A percentile compares a stretch with the other conserved stretches of the same genome.
Evolutionary conservation across 2,888 invertebrate genomes (phyloP).

Genomic region (Cistogaster globosa): DNA sequence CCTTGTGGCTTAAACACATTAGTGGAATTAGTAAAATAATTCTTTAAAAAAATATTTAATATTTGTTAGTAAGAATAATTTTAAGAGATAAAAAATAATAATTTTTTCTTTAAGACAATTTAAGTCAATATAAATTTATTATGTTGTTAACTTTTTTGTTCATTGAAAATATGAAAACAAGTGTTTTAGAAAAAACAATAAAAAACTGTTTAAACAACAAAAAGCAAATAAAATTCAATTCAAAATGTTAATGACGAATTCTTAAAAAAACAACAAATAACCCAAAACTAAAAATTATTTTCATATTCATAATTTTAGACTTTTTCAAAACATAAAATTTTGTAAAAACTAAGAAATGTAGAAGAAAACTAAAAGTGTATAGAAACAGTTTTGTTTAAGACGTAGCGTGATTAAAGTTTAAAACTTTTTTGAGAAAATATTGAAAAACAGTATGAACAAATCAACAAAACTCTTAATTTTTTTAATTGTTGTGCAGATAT

Average conservation of each 20-base stretch:
- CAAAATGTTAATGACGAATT: background rate
- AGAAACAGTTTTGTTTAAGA: slow-evolving; percentile 21
- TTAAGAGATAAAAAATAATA: too few species aligned
- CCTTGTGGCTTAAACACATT: too few species aligned
- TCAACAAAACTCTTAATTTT: slow-evolving; percentile 4
- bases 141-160: background rate
- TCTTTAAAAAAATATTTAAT: too few species aligned
- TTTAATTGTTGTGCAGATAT: slow-evolving; percentile 26
- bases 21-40: too few species aligned
- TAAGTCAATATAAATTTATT: background rate
- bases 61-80: too few species aligned
- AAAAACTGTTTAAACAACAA: background rate
- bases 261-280: too few species aligned
- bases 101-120: too few species aligned
- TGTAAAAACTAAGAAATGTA: background rate
- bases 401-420: background rate
- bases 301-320: background rate
- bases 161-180: background rate
- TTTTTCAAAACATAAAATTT: slow-evolving; percentile 4
- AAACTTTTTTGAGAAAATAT: too few species aligned
- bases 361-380: background rate
- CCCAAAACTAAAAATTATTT: background rate
- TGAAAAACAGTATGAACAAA: background rate
- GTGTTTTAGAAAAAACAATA: slow-evolving; percentile 45
- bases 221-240: slow-evolving; percentile 20